These are phyloP conservation scores for Oryctes rhinoceros DNA, from an alignment of 1,140 invertebrate species.

Conservation along the genomic window DNA sequence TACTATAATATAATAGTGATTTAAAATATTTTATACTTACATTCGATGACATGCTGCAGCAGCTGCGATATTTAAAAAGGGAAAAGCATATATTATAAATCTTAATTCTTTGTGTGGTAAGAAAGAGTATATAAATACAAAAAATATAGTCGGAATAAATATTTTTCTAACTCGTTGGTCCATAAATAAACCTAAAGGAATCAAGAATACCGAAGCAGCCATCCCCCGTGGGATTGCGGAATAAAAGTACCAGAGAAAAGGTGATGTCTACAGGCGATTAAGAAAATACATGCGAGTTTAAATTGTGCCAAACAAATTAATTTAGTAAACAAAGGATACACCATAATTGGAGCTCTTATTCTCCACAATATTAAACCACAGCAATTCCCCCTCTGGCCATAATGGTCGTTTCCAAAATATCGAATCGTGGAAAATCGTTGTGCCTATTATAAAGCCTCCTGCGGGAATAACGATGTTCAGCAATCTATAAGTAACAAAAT, in stretches of 20 bases:
- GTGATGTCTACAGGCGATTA: conserved; percentile 78
- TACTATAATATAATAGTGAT: background rate
- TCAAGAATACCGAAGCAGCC: conserved; percentile 79
- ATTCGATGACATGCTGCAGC: conserved; percentile 86
- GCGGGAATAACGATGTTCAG: conserved; percentile 42
- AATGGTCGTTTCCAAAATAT: conserved; percentile 89
- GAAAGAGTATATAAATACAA: conserved; percentile 91
- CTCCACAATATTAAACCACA: conserved; percentile 89
- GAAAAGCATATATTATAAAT: conserved; percentile 97
- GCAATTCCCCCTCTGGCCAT: conserved; percentile 98
- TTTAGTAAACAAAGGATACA: background rate
- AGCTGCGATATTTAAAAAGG: conserved; percentile 90
- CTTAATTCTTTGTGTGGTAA: conserved; percentile 98
- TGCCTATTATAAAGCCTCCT: background rate
- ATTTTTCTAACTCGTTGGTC: conserved; percentile 76
- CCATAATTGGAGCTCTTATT: background rate
- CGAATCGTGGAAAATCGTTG: conserved; percentile 63
- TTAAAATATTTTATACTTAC: conserved; percentile 69
- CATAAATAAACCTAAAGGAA: conserved; percentile 81
- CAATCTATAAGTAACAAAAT: background rate
- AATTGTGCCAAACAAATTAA: background rate
- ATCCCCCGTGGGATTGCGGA: conserved; percentile 93
- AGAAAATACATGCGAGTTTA: conserved; percentile 50
- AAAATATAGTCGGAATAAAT: conserved; percentile 77
- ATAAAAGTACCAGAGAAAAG: conserved; percentile 99